phyloP scores from a whole-genome alignment of 2,888 invertebrate species.

The Hermodice carunculata region DNA sequence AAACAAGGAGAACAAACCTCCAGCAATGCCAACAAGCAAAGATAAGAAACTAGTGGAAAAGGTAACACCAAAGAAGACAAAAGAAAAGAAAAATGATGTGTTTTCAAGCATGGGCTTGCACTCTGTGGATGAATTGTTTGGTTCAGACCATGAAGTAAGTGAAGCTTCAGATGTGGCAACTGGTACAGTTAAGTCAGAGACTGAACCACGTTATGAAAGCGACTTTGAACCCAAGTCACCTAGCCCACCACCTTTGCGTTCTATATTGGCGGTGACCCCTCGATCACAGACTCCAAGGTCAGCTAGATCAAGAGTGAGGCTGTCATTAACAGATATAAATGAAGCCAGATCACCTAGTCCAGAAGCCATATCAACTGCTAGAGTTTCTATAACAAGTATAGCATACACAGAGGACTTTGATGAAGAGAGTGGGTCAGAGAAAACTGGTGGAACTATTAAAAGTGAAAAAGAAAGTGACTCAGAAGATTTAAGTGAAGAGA shows the following conservation, averaged over 20 bases:
- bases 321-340: constrained; percentile 28
- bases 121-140: constrained; percentile 60
- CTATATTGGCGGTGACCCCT: constrained; percentile 34
- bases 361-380: constrained; percentile 30
- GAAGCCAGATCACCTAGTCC: constrained; percentile 39
- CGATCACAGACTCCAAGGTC: constrained; percentile 32
- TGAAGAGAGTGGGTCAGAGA: constrained; percentile 46
- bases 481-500: constrained; percentile 25
- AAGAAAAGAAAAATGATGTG: background rate
- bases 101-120: constrained; percentile 58
- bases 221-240: constrained; percentile 17
- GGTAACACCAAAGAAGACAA: constrained; percentile 10
- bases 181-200: background rate
- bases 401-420: constrained; percentile 59
- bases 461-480: constrained; percentile 30
- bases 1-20: constrained; percentile 9
- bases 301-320: constrained; percentile 24
- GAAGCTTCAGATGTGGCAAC: constrained; percentile 32
- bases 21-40: no score
- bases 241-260: constrained; percentile 28
- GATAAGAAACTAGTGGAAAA: no score
- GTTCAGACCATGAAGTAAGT: constrained; percentile 28
- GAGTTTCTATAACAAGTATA: constrained; percentile 11
- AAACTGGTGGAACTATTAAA: constrained; percentile 39
- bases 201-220: constrained; percentile 20